Base-by-base conservation (phyloP, 2,888 invertebrate genomes). In the Drosophila villosipedis region DNA sequence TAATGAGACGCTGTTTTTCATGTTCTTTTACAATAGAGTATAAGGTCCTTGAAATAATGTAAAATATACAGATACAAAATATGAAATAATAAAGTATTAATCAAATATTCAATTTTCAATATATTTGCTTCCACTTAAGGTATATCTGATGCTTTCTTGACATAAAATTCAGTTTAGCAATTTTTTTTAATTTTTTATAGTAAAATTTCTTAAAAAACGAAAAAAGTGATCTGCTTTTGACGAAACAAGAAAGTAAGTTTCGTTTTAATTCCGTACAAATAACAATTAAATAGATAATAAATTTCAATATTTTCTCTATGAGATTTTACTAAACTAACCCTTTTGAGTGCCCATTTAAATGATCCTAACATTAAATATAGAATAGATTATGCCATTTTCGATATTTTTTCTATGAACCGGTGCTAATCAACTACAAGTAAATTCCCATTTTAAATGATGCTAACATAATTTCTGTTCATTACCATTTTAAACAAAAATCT, bases 401-500 rank as follows among this genome's bases (percentile, higher is more conserved):
- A 30, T 14, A 7, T 12, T 14, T 30, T 52, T 3, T 12, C 2
- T 25, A 19, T n/a, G 5, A 52, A 52, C 12, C 30, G 5, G 4
- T 49, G 9, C 19, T 16, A 37, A 55, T 3, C 2, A 28, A 28
- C 3, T 28, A 25, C 6, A 12, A 30, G 3, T 10, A 28, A 55
- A 19, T 22, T 10, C 25, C 14, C 1, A n/a, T 28, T 58, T 31
- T 28, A 33, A 59, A 33, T 16, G 16, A 33, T 59, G 9, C 25
- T 33, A n/a, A 41, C 7, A 14, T 14, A 1, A 35, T 28, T 49
- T 49, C 12, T 25, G 31, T 35, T 28, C 19, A 39, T 39, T 14
- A 28, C 14, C 10, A 7, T 41, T 50, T 30, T 22, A 7, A 25
- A 39, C 33, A 70, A 62, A 64, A 65, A 49, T 30, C 22, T 49